These are phyloP conservation scores for Calonectris borealis DNA, from an alignment of 2,113 vertebrate species.

Conservation along the genomic window DNA sequence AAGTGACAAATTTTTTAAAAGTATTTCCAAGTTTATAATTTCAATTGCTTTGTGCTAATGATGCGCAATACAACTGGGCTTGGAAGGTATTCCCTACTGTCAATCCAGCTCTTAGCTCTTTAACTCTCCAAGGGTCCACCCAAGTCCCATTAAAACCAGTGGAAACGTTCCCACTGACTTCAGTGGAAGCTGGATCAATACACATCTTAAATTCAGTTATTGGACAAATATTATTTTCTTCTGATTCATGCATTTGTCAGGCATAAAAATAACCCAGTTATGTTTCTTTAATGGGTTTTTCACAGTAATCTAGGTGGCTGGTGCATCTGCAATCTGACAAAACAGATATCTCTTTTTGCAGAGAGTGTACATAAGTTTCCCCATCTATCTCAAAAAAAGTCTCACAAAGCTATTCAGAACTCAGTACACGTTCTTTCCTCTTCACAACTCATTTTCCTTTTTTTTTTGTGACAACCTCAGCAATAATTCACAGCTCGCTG, in stretches of 20 bases:
- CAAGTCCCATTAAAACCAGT: background rate
- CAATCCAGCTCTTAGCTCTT: background rate
- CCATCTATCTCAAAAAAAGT: constrained; percentile 26
- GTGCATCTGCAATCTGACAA: constrained; percentile 29
- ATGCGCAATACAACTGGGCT: background rate
- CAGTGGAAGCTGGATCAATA: background rate
- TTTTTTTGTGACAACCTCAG: constrained; percentile 55
- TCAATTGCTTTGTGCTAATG: background rate
- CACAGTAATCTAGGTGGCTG: constrained; percentile 3
- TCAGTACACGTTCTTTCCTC: constrained; percentile 27
- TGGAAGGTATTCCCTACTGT: background rate
- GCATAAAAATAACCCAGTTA: constrained; percentile 38
- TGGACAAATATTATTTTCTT: constrained; percentile 1
- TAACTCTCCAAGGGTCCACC: background rate
- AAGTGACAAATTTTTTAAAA: background rate
- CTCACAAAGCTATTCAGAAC: constrained; percentile 52
- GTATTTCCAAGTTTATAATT: background rate
- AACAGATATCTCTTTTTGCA: constrained; percentile 40
- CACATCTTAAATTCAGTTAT: background rate
- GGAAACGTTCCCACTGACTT: background rate
- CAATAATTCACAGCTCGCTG: constrained; percentile 66
- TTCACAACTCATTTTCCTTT: constrained; percentile 53
- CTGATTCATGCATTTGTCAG: background rate
- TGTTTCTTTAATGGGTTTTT: constrained; percentile 45
- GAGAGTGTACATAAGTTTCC: background rate